These are phyloP conservation scores for Xyrichtys novacula DNA, from an alignment of 2,797 vertebrate genomes.

Conservation along the genomic window DNA sequence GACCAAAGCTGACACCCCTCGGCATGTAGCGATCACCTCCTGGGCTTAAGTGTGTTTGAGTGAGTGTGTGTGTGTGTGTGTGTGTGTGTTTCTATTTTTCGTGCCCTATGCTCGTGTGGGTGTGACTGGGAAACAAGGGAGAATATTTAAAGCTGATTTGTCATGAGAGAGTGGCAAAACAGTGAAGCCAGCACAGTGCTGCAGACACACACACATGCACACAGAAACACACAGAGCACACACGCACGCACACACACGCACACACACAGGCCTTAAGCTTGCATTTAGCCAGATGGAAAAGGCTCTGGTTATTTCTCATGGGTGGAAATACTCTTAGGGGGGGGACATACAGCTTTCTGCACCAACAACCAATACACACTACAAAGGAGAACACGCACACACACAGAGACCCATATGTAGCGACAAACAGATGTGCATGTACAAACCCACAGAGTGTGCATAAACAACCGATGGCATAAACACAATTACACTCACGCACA, in stretches of 20 bases:
- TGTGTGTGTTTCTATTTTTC: slow-evolving; percentile 47
- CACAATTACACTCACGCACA: neutral
- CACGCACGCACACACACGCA: slow-evolving; percentile 34
- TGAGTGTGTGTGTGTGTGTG: neutral
- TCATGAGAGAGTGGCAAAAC: slow-evolving; percentile 72
- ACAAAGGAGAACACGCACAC: neutral
- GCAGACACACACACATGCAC: neutral
- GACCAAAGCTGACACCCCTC: slow-evolving; percentile 78
- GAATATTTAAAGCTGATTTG: slow-evolving; percentile 76
- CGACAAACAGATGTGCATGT: slow-evolving; percentile 27
- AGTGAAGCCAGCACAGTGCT: slow-evolving; percentile 57
- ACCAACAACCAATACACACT: slow-evolving; percentile 33
- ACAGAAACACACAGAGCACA: neutral
- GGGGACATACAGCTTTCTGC: slow-evolving; percentile 33
- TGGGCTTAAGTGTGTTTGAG: slow-evolving; percentile 40
- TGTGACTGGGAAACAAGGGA: slow-evolving; percentile 67
- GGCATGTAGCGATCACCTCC: slow-evolving; percentile 62
- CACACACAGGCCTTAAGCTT: slow-evolving; percentile 48
- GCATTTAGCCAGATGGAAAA: slow-evolving; percentile 69
- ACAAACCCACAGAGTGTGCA: slow-evolving; percentile 27
- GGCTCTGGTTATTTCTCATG: slow-evolving; percentile 61
- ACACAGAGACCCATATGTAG: slow-evolving; percentile 18
- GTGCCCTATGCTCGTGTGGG: slow-evolving; percentile 58
- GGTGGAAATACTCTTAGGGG: slow-evolving; percentile 53
- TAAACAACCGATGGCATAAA: slow-evolving; percentile 20